phyloP scores from a whole-genome alignment of 30 jellyfish, hydroid and myxozoan genomes.

The Hydra vulgaris region DNA sequence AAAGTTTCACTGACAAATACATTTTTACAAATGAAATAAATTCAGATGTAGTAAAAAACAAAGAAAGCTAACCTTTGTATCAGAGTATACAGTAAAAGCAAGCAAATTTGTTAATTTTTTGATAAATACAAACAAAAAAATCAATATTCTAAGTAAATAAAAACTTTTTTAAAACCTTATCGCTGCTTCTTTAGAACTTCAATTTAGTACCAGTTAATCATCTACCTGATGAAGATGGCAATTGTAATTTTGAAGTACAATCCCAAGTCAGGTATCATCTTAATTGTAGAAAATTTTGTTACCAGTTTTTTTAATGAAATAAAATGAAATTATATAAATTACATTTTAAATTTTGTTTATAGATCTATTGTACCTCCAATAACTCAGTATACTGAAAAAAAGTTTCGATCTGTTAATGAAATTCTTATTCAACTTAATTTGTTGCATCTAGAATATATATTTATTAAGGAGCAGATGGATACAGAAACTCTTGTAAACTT shows the following conservation, averaged over 20 bases:
- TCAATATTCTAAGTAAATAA: no score
- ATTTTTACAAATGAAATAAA: no score
- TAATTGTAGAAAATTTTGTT: no score
- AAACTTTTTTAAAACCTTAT: no score
- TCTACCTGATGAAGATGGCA: not conserved
- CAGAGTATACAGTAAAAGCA: no score
- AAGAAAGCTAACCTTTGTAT: no score
- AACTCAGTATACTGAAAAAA: not conserved
- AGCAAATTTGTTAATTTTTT: no score
- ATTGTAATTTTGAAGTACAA: not conserved
- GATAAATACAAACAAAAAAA: no score
- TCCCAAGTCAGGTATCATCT: not conserved
- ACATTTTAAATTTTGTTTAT: not conserved
- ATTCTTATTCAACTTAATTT: constrained; percentile 49
- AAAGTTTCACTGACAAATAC: no score
- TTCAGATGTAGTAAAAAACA: no score
- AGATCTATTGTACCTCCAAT: not conserved
- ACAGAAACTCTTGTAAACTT: constrained; percentile 92
- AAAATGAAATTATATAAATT: no score
- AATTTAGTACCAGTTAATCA: not conserved
- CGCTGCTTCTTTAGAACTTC: not conserved
- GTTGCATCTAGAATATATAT: constrained; percentile 40
- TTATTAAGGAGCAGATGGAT: constrained; percentile 80
- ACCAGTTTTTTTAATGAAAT: no score
- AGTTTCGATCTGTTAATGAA: not conserved